Evolutionary conservation across 2,888 invertebrate genomes (phyloP).

Genomic region (Xestia xanthographa): DNA sequence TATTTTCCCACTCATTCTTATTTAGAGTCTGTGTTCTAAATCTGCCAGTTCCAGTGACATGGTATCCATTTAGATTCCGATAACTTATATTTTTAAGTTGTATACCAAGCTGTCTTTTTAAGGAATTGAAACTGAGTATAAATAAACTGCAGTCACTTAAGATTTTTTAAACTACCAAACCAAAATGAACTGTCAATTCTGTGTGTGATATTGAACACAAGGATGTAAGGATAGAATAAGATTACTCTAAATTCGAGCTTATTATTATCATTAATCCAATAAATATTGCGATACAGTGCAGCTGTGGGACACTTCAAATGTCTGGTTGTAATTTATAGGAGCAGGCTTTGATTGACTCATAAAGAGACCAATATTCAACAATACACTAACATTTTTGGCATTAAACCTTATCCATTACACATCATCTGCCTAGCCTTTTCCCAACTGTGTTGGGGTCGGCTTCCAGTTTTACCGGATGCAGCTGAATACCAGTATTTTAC

Average conservation of each 20-base stretch:
- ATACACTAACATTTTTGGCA: background rate
- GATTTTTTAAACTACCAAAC: background rate
- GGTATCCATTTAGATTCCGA: slow-evolving; percentile 5
- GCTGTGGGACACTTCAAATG: background rate
- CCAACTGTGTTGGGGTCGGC: too few relatives aligned
- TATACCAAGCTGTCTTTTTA: background rate
- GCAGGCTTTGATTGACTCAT: background rate
- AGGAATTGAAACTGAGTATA: background rate
- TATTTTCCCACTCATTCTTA: slow-evolving; percentile 14
- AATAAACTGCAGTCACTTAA: background rate
- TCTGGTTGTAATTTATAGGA: background rate
- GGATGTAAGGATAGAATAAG: too few relatives aligned
- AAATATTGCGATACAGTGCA: background rate
- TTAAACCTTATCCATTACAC: background rate
- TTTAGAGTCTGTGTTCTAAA: slow-evolving; percentile 36
- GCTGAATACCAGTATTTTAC: too few relatives aligned
- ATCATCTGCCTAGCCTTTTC: too few relatives aligned
- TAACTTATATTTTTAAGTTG: slow-evolving; percentile 12
- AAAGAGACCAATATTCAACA: background rate
- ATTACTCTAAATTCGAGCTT: background rate
- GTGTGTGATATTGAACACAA: too few relatives aligned
- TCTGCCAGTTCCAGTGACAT: slow-evolving; percentile 39
- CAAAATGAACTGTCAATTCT: too few relatives aligned
- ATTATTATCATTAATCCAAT: background rate
- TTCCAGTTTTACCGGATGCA: too few relatives aligned